Conservation (phyloP, 2,797 vertebrate species). For the Heteromormyrus szaboi region DNA sequence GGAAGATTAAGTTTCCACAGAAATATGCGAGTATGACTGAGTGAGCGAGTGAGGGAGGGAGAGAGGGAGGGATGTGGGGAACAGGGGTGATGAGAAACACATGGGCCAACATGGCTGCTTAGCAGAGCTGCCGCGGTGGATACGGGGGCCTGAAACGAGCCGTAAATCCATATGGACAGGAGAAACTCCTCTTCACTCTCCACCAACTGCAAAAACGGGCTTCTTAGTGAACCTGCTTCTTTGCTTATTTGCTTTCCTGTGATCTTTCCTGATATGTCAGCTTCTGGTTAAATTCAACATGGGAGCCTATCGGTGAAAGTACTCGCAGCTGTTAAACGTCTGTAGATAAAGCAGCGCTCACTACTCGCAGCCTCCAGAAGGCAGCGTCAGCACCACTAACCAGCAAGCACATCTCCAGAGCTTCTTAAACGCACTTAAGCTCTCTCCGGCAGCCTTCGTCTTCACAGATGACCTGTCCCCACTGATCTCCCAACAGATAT, state of each 20-base stretch:
- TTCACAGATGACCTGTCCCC: neutral
- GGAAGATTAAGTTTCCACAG: conserved; percentile 53
- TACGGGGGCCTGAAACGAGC: conserved; percentile 11
- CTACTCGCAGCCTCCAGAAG: neutral
- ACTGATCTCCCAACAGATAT: neutral
- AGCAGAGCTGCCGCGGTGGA: conserved; percentile 3
- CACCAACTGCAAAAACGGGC: neutral
- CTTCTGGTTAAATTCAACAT: neutral
- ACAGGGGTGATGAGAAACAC: conserved; percentile 60
- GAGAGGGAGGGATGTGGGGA: neutral
- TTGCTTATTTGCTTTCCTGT: neutral
- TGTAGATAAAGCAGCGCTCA: neutral
- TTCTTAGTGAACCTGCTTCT: neutral
- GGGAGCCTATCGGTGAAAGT: neutral
- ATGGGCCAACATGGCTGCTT: conserved; percentile 41
- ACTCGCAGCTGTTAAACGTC: neutral
- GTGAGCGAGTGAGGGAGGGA: conserved; percentile 21
- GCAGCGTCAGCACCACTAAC: neutral
- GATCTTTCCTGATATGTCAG: neutral
- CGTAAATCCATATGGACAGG: conserved; percentile 16
- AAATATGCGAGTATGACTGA: conserved; percentile 46
- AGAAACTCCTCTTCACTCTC: neutral
- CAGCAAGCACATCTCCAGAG: neutral
- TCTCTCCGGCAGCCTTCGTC: neutral
- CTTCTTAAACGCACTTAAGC: neutral